A percentile compares a stretch with the other conserved stretches of the same genome.
Conservation (phyloP, 2,888 invertebrate genomes). For the Nymphalis urticae region DNA sequence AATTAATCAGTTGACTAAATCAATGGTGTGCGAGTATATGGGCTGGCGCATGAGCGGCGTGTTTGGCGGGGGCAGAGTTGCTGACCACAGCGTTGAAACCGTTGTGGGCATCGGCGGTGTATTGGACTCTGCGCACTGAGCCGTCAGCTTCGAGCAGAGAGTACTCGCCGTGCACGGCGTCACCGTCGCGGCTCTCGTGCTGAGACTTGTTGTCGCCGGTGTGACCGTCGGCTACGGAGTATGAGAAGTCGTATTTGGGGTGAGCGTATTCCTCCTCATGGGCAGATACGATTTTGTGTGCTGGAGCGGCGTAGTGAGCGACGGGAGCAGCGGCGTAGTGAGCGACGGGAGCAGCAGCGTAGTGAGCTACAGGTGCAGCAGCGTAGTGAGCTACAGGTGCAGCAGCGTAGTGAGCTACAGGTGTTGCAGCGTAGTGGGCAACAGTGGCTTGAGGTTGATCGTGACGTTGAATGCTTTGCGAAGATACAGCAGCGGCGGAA, state of each 20-base stretch:
- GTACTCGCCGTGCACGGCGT: slow-evolving; percentile 81
- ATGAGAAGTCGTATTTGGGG: slow-evolving; percentile 57
- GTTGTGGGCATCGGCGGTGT: slow-evolving; percentile 71
- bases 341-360: slow-evolving; percentile 45
- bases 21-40: background rate
- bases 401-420: slow-evolving; percentile 42
- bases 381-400: slow-evolving; percentile 46
- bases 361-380: slow-evolving; percentile 47
- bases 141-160: slow-evolving; percentile 71
- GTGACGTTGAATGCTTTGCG: slow-evolving; percentile 66
- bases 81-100: slow-evolving; percentile 55
- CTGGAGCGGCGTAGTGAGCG: slow-evolving; percentile 51
- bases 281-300: slow-evolving; percentile 57
- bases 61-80: slow-evolving; percentile 40
- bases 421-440: slow-evolving; percentile 42
- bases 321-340: slow-evolving; percentile 40
- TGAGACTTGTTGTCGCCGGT: slow-evolving; percentile 68
- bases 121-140: slow-evolving; percentile 75
- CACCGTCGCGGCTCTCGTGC: slow-evolving; percentile 80
- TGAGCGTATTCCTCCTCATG: slow-evolving; percentile 52
- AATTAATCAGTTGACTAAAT: background rate
- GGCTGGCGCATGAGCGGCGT: slow-evolving; percentile 38
- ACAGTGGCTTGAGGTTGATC: slow-evolving; percentile 52
- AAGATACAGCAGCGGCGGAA: slow-evolving; percentile 48
- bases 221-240: slow-evolving; percentile 77